Percentiles rank a stretch among this genome's conserved stretches.
Conservation (phyloP, 2,797 vertebrate genomes). For the Lagodon rhomboides region DNA sequence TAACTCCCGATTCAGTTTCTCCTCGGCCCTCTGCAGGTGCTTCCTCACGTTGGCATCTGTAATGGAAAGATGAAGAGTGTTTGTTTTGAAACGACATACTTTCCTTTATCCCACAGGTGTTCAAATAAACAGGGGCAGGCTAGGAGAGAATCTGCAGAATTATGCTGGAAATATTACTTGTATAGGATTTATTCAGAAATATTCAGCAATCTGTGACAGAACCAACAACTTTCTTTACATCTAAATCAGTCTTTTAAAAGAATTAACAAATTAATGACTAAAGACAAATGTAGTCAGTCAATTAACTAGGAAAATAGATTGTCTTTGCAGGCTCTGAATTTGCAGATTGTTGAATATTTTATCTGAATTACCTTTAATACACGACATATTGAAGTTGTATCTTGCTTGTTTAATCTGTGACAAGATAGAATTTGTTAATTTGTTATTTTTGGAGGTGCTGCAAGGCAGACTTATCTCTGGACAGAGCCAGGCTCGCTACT, state of each 20-base stretch:
- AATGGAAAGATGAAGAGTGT: slow-evolving; percentile 8
- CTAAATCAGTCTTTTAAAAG: background rate
- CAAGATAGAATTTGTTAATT: background rate
- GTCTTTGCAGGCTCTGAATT: background rate
- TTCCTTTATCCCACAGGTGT: background rate
- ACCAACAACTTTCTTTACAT: background rate
- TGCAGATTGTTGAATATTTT: background rate
- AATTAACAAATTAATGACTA: background rate
- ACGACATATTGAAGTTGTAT: background rate
- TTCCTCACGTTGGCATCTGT: slow-evolving; percentile 89
- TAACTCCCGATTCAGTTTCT: slow-evolving; percentile 86
- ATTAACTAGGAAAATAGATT: background rate
- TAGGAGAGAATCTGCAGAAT: background rate
- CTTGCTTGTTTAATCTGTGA: background rate
- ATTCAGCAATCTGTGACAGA: background rate
- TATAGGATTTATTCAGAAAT: background rate
- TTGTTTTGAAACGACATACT: background rate
- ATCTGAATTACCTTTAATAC: background rate
- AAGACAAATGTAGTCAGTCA: background rate
- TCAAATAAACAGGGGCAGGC: background rate
- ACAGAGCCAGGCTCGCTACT: background rate
- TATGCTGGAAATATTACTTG: background rate
- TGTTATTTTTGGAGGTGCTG: background rate
- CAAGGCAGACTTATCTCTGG: background rate
- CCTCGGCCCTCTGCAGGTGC: slow-evolving; percentile 88